Conservation (phyloP, 2,797 vertebrate species). For the Cryptoblepharus egeriae region DNA sequence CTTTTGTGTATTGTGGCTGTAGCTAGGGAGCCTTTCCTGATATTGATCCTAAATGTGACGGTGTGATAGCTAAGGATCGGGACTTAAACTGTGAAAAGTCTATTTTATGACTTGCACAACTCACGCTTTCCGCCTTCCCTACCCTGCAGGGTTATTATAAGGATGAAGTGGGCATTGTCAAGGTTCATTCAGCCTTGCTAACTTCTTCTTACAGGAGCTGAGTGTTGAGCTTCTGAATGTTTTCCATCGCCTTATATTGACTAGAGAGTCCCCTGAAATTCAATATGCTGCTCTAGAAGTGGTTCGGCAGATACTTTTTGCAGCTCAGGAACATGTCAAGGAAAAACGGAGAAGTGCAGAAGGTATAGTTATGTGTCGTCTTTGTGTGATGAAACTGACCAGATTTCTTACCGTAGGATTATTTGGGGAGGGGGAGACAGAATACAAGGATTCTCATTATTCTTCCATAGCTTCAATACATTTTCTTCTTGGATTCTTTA, state of each 20-base stretch:
- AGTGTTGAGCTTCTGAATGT: constrained; percentile 90
- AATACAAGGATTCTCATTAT: too few relatives aligned
- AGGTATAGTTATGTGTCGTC: constrained; percentile 73
- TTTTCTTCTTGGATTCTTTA: too few relatives aligned
- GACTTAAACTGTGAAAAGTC: background rate
- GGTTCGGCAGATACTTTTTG: constrained; percentile 84
- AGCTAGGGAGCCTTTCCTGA: background rate
- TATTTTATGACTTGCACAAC: background rate
- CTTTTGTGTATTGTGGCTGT: too few relatives aligned
- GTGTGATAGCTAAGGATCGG: too few relatives aligned
- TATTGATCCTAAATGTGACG: background rate
- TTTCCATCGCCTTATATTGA: constrained; percentile 90
- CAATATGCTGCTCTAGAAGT: constrained; percentile 88
- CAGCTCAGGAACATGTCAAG: constrained; percentile 89
- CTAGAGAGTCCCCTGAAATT: constrained; percentile 84
- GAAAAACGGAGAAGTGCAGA: constrained; percentile 94
- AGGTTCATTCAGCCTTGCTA: background rate
- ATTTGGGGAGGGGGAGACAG: too few relatives aligned
- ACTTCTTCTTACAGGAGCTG: constrained; percentile 78
- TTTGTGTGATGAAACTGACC: background rate
- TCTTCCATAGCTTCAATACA: too few relatives aligned
- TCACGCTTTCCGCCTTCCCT: too few relatives aligned
- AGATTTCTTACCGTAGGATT: too few relatives aligned
- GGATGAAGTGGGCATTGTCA: background rate
- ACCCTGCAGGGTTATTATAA: background rate